phyloP scores from a whole-genome alignment of 2,113 vertebrate species.

The Aramus guarauna region DNA sequence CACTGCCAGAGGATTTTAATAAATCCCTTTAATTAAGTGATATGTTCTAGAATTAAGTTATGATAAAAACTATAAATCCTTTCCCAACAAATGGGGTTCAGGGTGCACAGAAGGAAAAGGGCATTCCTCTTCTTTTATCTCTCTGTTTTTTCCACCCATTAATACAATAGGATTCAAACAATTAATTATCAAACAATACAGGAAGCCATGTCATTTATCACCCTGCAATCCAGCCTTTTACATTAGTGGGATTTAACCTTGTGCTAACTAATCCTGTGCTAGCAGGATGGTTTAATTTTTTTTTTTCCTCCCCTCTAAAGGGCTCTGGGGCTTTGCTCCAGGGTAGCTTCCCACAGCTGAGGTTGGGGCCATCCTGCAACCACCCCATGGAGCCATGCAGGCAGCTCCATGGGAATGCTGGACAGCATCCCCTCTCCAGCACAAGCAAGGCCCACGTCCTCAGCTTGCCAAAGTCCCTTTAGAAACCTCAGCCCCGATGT shows the following conservation, averaged over 20 bases:
- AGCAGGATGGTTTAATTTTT: background rate
- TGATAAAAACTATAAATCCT: slow-evolving; percentile 44
- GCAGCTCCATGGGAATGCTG: no score
- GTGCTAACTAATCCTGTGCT: background rate
- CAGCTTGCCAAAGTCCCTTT: background rate
- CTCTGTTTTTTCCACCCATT: background rate
- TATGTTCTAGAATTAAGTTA: slow-evolving; percentile 60
- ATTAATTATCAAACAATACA: slow-evolving; percentile 46
- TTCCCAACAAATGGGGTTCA: background rate
- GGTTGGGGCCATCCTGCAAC: background rate
- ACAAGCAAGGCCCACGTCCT: rapidly evolving
- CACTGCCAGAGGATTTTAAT: slow-evolving; percentile 35
- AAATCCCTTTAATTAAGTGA: slow-evolving; percentile 69
- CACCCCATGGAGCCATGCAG: background rate
- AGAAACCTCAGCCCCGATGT: rapidly evolving
- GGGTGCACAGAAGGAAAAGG: background rate
- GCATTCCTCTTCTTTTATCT: background rate
- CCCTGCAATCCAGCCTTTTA: background rate
- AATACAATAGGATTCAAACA: background rate
- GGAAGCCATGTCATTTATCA: background rate
- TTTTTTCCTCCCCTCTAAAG: rapidly evolving
- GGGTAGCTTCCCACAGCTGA: background rate
- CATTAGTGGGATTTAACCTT: background rate
- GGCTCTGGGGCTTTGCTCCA: background rate
- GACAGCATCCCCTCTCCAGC: rapidly evolving